Conservation (phyloP, 2,113 vertebrate species). For the Cercocebus atys region DNA sequence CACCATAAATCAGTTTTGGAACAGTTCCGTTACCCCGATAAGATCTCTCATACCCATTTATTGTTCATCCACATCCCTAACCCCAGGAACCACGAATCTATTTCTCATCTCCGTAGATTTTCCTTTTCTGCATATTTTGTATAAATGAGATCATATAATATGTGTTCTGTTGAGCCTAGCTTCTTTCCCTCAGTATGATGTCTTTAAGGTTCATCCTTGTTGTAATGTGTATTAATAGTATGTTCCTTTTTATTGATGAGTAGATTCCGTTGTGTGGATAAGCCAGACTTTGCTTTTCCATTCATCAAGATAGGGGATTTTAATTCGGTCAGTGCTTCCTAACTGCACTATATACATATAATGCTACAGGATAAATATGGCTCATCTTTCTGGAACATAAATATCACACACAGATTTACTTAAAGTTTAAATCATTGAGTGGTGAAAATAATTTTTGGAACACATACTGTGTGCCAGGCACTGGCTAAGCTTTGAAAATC, state of each 20-base stretch:
- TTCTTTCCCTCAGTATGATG: neutral
- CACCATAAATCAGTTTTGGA: neutral
- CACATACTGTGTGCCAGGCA: neutral
- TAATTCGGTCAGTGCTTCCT: neutral
- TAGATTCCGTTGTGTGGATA: fast-evolving
- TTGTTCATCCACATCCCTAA: fast-evolving
- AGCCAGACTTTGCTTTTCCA: too few relatives aligned
- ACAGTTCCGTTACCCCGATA: fast-evolving
- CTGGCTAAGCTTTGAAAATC: neutral
- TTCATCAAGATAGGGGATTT: neutral
- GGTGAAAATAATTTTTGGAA: neutral
- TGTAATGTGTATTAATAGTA: fast-evolving
- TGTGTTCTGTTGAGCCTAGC: neutral
- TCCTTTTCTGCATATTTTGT: neutral
- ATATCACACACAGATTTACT: neutral
- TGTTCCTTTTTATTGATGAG: neutral
- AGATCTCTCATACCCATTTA: fast-evolving
- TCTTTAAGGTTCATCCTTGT: neutral
- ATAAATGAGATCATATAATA: neutral
- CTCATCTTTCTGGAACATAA: neutral
- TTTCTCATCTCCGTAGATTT: neutral
- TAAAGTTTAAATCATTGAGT: neutral
- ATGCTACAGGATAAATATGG: neutral
- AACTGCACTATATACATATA: neutral
- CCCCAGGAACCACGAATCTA: neutral